phyloP scores from a whole-genome alignment of 2,113 vertebrate genomes.

The Pelodiscus sinensis region DNA sequence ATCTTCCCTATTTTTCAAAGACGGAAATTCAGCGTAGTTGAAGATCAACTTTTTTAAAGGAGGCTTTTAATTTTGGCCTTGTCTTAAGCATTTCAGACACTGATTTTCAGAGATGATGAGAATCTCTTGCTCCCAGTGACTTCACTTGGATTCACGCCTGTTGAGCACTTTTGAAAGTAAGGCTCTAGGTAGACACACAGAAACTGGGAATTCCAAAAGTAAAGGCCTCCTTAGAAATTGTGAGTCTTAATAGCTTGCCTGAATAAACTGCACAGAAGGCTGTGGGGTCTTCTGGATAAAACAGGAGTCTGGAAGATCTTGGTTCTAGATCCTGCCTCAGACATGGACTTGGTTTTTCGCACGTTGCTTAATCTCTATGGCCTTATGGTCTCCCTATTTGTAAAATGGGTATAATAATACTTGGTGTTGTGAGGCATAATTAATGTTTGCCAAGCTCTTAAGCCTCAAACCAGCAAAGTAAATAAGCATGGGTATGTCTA shows the following conservation, averaged over 20 bases:
- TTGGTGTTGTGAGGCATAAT: neutral
- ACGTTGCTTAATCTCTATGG: neutral
- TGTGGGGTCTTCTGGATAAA: neutral
- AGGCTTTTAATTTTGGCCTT: neutral
- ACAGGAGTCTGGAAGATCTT: neutral
- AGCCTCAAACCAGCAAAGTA: neutral
- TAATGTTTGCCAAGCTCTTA: conserved; percentile 1
- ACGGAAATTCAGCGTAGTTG: neutral
- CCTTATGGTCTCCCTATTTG: neutral
- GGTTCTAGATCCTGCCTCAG: neutral
- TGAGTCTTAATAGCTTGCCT: neutral
- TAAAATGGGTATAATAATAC: neutral
- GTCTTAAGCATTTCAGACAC: neutral
- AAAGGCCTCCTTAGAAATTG: neutral
- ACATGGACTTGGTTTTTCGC: neutral
- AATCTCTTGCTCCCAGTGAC: neutral
- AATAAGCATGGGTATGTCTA: no score
- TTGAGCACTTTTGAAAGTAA: neutral
- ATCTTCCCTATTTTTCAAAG: neutral
- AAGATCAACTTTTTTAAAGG: neutral
- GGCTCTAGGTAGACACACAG: neutral
- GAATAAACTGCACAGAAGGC: neutral
- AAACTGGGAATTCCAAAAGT: neutral
- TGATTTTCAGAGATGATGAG: neutral
- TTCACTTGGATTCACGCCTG: neutral